Evolutionary conservation across 2,888 invertebrate species (phyloP).

Genomic region (Tortrix viridana): DNA sequence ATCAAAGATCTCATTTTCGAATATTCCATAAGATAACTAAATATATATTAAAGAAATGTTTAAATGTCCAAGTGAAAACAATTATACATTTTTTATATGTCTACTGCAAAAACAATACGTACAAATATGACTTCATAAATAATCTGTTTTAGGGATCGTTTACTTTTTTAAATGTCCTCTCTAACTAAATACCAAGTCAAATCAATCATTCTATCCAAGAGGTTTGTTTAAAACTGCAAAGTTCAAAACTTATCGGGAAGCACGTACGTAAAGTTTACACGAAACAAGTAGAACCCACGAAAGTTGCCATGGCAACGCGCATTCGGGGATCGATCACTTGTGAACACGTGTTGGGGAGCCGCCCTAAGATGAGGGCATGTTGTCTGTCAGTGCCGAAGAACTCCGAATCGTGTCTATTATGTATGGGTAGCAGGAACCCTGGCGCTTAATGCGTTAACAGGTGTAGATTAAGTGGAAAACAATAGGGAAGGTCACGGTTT

Average conservation of each 20-base stretch:
- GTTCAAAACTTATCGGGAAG: too few species aligned
- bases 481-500: slow-evolving; percentile 29
- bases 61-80: too few species aligned
- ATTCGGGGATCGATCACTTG: slow-evolving; percentile 40
- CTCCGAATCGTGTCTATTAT: too few species aligned
- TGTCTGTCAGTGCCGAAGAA: not conserved
- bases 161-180: too few species aligned
- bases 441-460: slow-evolving; percentile 21
- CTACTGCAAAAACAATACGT: too few species aligned
- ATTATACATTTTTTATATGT: too few species aligned
- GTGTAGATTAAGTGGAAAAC: slow-evolving; percentile 9
- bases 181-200: too few species aligned
- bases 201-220: not conserved
- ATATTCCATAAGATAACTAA: too few species aligned
- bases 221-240: not conserved
- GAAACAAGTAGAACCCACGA: slow-evolving; percentile 15
- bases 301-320: slow-evolving; percentile 41
- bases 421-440: not conserved
- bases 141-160: too few species aligned
- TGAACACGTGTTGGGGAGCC: slow-evolving; percentile 34
- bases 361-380: not conserved
- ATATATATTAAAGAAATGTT: too few species aligned
- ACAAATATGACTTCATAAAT: too few species aligned
- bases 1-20: too few species aligned
- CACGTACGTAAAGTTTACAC: not conserved